phyloP scores from a whole-genome alignment of 92 coral and sea anemone genomes.

The Anthopleura xanthogrammica region DNA sequence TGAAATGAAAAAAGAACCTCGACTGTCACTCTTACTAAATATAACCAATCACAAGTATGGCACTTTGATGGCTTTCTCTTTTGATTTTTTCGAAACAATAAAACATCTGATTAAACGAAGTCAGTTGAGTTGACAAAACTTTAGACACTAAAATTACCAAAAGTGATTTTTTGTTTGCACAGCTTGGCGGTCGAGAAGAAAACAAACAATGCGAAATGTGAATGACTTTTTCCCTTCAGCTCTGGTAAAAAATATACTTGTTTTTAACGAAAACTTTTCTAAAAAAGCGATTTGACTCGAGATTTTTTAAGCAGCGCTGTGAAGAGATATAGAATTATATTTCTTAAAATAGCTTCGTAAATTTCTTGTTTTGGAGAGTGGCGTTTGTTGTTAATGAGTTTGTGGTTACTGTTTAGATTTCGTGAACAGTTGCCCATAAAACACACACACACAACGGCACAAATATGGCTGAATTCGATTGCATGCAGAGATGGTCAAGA shows the following conservation, averaged over 20 bases:
- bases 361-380: background rate
- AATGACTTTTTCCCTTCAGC: background rate
- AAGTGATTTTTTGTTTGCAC: slow-evolving; percentile 18
- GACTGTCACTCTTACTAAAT: slow-evolving; percentile 3
- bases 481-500: too few relatives aligned
- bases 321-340: background rate
- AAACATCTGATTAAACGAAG: slow-evolving; percentile 20
- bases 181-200: slow-evolving; percentile 16
- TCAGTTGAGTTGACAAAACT: slow-evolving; percentile 18
- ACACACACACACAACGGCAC: background rate
- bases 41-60: background rate
- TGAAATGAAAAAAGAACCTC: background rate
- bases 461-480: background rate
- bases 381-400: background rate
- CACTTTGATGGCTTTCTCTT: slow-evolving; percentile 12
- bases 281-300: background rate
- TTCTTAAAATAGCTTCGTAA: background rate
- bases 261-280: background rate
- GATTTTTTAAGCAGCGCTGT: background rate
- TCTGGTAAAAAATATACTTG: background rate
- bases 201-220: background rate
- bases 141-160: slow-evolving; percentile 8
- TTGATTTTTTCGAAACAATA: background rate
- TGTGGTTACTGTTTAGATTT: background rate
- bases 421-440: background rate